phyloP scores from a whole-genome alignment of 2,797 vertebrate genomes.

The Microtus agrestis region DNA sequence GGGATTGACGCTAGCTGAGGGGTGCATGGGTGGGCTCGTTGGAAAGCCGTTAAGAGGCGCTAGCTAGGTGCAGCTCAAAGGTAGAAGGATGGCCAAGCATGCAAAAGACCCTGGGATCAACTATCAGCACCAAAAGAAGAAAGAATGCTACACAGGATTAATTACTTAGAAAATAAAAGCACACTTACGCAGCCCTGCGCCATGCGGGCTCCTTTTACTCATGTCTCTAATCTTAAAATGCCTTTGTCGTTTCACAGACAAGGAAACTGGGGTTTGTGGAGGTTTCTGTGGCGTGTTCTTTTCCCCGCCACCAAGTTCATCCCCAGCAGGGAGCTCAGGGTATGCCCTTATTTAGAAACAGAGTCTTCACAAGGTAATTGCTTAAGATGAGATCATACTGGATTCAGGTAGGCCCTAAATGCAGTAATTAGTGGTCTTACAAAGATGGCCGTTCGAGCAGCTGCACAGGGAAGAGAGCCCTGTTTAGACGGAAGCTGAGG shows the following conservation, averaged over 20 bases:
- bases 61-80: neutral
- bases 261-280: neutral
- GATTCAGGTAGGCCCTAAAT: too few species aligned
- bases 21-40: neutral
- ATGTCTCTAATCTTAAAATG: neutral
- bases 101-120: neutral
- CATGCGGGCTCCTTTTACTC: too few species aligned
- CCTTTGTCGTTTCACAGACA: neutral
- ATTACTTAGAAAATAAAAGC: neutral
- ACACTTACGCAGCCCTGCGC: rapidly evolving
- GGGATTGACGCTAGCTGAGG: rapidly evolving
- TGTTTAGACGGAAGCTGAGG: neutral
- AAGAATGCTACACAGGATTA: neutral
- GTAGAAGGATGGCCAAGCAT: neutral
- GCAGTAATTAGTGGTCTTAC: neutral
- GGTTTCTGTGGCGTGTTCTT: neutral
- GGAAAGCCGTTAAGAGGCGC: neutral
- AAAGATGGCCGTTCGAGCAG: neutral
- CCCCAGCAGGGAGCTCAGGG: neutral
- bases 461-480: too few species aligned
- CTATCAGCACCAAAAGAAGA: neutral
- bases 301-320: neutral
- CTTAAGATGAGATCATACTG: neutral
- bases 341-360: constrained; percentile 17
- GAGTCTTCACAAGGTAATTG: neutral